A percentile compares a stretch with the other conserved stretches of the same genome.
Conservation (phyloP, 2,797 vertebrate species). For the Eurystomus glaucurus region DNA sequence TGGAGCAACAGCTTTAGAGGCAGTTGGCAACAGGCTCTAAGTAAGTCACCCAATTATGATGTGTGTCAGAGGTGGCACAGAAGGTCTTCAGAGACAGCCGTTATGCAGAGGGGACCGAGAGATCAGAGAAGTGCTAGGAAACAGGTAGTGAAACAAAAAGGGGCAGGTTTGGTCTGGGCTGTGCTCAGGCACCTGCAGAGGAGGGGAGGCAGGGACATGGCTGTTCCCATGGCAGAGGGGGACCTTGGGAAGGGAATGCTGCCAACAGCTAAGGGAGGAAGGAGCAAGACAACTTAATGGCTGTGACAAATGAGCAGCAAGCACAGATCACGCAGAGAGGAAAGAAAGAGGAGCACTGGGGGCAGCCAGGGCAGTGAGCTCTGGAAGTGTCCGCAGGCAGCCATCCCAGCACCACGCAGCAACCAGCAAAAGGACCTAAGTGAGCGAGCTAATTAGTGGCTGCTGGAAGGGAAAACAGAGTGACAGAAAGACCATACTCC, state of each 20-base stretch:
- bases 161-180: accelerated
- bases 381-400: accelerated
- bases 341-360: not conserved
- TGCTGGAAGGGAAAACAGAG: not conserved
- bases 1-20: not conserved
- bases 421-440: not conserved
- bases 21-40: not conserved
- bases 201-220: accelerated
- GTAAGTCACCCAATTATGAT: accelerated
- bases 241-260: accelerated
- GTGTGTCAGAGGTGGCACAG: not conserved
- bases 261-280: not conserved
- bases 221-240: accelerated
- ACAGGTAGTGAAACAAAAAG: accelerated
- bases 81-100: not conserved
- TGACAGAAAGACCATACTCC: not conserved
- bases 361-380: accelerated
- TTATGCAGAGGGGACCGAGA: not conserved
- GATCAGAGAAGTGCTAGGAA: not conserved
- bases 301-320: not conserved
- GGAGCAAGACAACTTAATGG: not conserved
- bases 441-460: not conserved
- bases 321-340: not conserved
- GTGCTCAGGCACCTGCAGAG: accelerated
- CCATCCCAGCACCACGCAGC: accelerated